phyloP scores from a whole-genome alignment of 1,140 invertebrate genomes.

The Apolygus lucorum region DNA sequence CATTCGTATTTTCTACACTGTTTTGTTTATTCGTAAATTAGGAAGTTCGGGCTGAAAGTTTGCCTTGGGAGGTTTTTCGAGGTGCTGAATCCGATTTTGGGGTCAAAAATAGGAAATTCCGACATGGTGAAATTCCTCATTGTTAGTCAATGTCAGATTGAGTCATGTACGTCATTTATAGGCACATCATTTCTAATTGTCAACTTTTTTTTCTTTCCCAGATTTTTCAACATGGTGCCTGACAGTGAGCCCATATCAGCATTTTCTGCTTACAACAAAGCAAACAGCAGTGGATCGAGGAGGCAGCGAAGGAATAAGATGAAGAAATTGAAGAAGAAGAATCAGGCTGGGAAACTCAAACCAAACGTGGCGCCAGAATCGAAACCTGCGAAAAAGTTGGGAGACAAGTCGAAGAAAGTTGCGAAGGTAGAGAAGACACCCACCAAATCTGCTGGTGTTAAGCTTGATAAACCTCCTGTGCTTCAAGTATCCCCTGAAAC shows the following conservation, averaged over 20 bases:
- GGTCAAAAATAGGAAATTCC: no score
- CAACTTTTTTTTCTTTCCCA: no score
- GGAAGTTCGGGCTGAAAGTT: no score
- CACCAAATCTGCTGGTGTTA: neutral
- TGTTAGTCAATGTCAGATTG: no score
- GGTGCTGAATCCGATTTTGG: no score
- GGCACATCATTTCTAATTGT: no score
- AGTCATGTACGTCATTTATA: no score
- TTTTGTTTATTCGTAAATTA: no score
- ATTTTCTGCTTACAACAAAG: conserved; percentile 14
- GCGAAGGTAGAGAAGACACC: neutral
- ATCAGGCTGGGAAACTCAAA: neutral
- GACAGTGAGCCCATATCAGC: conserved; percentile 19
- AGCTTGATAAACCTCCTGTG: neutral
- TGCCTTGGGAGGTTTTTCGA: no score
- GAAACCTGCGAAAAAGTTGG: neutral
- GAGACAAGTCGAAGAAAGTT: neutral
- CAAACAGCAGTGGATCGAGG: neutral
- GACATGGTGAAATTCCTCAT: no score
- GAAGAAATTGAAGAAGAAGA: neutral
- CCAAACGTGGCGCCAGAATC: neutral
- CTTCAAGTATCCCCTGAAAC: neutral
- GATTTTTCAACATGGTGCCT: no score
- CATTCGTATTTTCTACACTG: no score
- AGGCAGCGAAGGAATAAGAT: neutral